Conservation (phyloP, 1,140 invertebrate species). For the Rhagoletis pomonella region DNA sequence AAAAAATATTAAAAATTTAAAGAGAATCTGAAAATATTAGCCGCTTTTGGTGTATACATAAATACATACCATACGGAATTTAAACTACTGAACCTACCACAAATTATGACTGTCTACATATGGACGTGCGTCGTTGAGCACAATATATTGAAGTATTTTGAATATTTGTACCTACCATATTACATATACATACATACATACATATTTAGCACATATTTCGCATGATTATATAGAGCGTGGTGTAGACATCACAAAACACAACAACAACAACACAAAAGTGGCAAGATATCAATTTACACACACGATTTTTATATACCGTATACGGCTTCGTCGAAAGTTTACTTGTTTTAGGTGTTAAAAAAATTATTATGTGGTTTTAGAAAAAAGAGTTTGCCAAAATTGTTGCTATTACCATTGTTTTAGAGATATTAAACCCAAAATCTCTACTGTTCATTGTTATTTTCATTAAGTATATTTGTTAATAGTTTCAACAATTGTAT, state of each 20-base stretch:
- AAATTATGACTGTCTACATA: conserved; percentile 45
- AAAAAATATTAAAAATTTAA: not conserved
- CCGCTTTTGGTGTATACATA: conserved; percentile 46
- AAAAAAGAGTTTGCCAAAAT: conserved; percentile 22
- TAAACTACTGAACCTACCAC: conserved; percentile 11
- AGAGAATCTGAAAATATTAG: not conserved
- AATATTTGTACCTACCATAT: conserved; percentile 49
- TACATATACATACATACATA: conserved; percentile 47
- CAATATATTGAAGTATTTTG: conserved; percentile 47
- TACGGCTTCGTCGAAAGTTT: not conserved
- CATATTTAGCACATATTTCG: conserved; percentile 32
- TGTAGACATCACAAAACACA: not conserved
- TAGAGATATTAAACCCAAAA: not conserved
- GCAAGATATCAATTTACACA: conserved; percentile 17
- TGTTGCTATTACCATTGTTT: conserved; percentile 38
- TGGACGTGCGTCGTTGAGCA: conserved; percentile 25
- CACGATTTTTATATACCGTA: conserved; percentile 12
- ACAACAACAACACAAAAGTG: not conserved
- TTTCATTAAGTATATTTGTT: conserved; percentile 1
- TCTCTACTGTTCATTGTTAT: conserved; percentile 37
- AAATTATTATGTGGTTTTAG: not conserved
- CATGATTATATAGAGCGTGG: not conserved
- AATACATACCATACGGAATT: conserved; percentile 5
- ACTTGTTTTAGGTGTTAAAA: not conserved
- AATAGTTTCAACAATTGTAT: not conserved